Conservation (phyloP, 2,797 vertebrate species). For the Smutsia temminckii region DNA sequence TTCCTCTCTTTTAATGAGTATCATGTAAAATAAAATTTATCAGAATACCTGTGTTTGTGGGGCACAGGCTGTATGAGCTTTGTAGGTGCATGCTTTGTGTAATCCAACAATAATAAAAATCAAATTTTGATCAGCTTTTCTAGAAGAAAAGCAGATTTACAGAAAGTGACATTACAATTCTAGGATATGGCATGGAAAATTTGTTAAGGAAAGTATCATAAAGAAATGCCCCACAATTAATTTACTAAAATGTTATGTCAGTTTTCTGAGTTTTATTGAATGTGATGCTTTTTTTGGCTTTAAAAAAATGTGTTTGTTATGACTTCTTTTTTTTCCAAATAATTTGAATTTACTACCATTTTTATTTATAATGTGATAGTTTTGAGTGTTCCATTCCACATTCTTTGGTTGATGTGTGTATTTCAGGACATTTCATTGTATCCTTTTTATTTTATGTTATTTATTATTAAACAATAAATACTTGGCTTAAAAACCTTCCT, state of each 20-base stretch:
- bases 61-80: background rate
- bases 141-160: background rate
- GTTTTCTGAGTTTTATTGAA: slow-evolving; percentile 8
- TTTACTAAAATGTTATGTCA: background rate
- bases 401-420: background rate
- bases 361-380: background rate
- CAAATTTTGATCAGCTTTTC: background rate
- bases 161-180: background rate
- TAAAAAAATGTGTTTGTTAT: background rate
- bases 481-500: background rate
- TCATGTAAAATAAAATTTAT: background rate
- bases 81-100: background rate
- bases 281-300: background rate
- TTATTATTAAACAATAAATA: background rate
- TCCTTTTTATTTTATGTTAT: background rate
- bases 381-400: background rate
- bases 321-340: background rate
- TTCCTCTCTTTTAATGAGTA: background rate
- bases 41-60: background rate
- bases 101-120: background rate
- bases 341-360: background rate
- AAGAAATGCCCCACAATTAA: background rate
- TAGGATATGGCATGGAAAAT: background rate
- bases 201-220: background rate
- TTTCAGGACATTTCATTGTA: background rate